Percentiles rank a stretch among this genome's conserved stretches.
These are phyloP conservation scores for Cephonodes hylas DNA, from an alignment of 2,888 invertebrate genomes.

Conservation along the genomic window DNA sequence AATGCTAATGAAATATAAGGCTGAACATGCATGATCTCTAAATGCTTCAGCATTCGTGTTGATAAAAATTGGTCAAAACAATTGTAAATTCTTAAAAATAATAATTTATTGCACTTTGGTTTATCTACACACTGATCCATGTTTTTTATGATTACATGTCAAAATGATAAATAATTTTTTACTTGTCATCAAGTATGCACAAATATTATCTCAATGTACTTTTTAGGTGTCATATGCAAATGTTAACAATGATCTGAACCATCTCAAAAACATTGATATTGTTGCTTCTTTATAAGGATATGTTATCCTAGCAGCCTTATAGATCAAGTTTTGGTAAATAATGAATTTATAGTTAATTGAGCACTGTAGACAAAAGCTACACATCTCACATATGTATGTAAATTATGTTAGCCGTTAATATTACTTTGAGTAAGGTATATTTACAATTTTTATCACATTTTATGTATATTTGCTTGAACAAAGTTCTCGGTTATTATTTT, in stretches of 20 bases:
- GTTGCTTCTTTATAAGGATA: no score
- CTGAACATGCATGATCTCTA: constrained; percentile 4
- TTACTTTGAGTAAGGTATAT: constrained; percentile 23
- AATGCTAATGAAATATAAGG: constrained; percentile 1
- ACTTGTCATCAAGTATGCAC: background rate
- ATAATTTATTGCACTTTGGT: background rate
- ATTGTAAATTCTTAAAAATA: no score
- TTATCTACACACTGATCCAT: background rate
- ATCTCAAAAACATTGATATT: no score
- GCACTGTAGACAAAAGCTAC: constrained; percentile 28
- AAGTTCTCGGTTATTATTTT: constrained; percentile 55
- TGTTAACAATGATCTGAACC: background rate
- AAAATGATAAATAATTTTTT: background rate
- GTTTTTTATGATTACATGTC: background rate
- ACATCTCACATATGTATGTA: constrained; percentile 31
- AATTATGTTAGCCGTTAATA: constrained; percentile 14
- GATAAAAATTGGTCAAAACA: no score
- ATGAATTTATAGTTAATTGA: background rate
- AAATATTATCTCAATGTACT: background rate
- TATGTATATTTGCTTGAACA: constrained; percentile 70
- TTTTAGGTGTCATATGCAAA: no score
- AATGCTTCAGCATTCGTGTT: constrained; percentile 2
- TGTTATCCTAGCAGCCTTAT: no score
- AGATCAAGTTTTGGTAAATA: background rate
- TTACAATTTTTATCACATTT: constrained; percentile 25